These are phyloP conservation scores for Nycticorax nycticorax DNA, from an alignment of 2,113 vertebrate genomes.

Conservation along the genomic window DNA sequence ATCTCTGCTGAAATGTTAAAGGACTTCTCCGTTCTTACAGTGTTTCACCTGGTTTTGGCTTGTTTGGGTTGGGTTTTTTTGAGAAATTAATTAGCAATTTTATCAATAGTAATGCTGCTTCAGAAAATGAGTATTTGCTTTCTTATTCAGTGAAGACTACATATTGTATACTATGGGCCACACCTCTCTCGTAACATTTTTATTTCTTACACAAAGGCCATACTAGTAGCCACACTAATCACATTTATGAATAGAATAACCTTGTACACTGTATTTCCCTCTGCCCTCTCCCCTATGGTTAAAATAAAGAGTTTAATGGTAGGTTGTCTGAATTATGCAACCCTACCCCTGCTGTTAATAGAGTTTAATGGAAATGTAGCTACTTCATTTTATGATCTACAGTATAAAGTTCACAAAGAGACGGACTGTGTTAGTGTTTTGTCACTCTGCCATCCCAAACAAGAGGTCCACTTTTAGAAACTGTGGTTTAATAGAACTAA, in stretches of 20 bases:
- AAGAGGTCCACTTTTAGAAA: neutral
- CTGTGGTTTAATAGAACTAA: neutral
- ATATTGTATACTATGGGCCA: neutral
- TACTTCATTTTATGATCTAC: neutral
- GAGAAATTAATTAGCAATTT: neutral
- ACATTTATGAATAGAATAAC: neutral
- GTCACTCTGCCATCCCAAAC: neutral
- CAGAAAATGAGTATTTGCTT: neutral
- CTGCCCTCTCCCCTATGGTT: neutral
- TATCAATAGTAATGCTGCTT: neutral
- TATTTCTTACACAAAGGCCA: neutral
- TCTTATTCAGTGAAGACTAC: neutral
- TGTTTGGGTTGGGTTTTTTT: neutral
- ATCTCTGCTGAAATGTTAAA: neutral
- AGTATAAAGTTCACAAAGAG: neutral
- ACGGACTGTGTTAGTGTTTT: neutral
- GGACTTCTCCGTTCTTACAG: neutral
- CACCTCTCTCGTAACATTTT: neutral
- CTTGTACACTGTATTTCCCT: neutral
- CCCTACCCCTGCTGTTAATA: neutral
- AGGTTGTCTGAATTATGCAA: conserved; percentile 22
- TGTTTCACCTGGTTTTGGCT: neutral
- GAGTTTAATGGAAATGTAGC: neutral
- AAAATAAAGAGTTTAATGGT: conserved; percentile 33
- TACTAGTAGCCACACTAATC: neutral